Percentiles rank a stretch among this genome's conserved stretches.
phyloP scores from a whole-genome alignment of 2,797 vertebrate genomes.

The Paedocypris micromegethes region DNA sequence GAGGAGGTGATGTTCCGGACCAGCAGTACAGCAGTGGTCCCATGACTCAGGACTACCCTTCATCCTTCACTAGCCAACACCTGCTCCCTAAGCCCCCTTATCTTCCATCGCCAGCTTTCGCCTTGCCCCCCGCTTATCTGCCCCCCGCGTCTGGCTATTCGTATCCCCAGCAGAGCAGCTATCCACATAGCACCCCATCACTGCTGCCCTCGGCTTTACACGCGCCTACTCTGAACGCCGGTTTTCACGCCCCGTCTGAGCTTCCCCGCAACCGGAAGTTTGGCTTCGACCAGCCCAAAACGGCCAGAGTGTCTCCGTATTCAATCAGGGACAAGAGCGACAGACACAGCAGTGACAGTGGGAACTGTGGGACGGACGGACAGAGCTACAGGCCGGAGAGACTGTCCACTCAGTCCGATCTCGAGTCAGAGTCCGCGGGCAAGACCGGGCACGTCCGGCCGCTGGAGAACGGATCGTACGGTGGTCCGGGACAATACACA shows the following conservation, averaged over 20 bases:
- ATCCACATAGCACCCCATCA: slow-evolving; percentile 75
- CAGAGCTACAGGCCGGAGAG: slow-evolving; percentile 38
- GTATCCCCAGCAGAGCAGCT: slow-evolving; percentile 68
- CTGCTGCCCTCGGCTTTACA: slow-evolving; percentile 81
- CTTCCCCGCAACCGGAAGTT: slow-evolving; percentile 78
- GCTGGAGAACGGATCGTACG: slow-evolving; percentile 32
- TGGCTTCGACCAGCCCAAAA: slow-evolving; percentile 43
- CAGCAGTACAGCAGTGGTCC: slow-evolving; percentile 60
- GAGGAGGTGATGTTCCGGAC: slow-evolving; percentile 62
- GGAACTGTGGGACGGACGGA: slow-evolving; percentile 26
- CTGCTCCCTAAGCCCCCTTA: slow-evolving; percentile 66
- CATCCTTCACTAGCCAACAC: slow-evolving; percentile 71
- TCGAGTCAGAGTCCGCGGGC: slow-evolving; percentile 30
- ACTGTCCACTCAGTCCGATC: slow-evolving; percentile 20
- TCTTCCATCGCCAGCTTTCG: slow-evolving; percentile 73
- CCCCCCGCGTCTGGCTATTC: slow-evolving; percentile 71
- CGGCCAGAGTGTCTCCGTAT: slow-evolving; percentile 36
- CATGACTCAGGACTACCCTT: slow-evolving; percentile 78
- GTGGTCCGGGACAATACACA: slow-evolving; percentile 36
- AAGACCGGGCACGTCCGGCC: slow-evolving; percentile 33
- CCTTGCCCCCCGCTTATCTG: slow-evolving; percentile 69
- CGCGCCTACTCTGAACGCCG: slow-evolving; percentile 72
- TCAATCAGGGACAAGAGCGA: slow-evolving; percentile 26
- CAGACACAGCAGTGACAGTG: slow-evolving; percentile 9
- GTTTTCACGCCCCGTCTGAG: slow-evolving; percentile 71